Base-by-base conservation (phyloP, 2,888 invertebrate species). In the Craniophora ligustri region DNA sequence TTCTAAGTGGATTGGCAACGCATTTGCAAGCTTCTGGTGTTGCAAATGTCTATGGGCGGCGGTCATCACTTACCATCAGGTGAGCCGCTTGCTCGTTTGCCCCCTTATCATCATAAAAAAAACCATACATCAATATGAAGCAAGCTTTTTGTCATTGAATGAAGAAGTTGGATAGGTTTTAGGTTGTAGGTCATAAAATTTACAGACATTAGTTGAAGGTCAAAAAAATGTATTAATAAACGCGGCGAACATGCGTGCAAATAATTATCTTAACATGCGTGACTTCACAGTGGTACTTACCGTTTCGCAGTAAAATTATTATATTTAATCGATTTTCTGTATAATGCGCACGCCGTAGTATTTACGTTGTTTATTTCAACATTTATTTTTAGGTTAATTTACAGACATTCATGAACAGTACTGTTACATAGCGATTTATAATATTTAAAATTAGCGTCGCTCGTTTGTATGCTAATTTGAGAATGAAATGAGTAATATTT, bases 301-400 rank as follows among this genome's bases (percentile, higher is more conserved):
- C 30, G 32, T 65, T 58, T 42, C 41, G 38, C 30, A 58, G 30
- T 30, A 38, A n/a, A 26, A 42, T 45, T 36, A 49, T 42, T 16
- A 28, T 36, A 49, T 44, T 48, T 23, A 60, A 63, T 60, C 61
- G 44, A 63, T 60, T 66, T 60, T 53, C 47, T 60, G 39, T 44
- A 6, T 41, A 59, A 44, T 35, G n/a, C 1, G 18, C 8, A 42
- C 26, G 15, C 40, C 13, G 19, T 35, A 21, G 21, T 38, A 31
- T 34, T 36, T 19, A 46, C n/a, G 18, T 36, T 6, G 35, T 62
- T 36, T 6, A 32, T 62, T 66, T 13, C 67, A 14, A 41, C 61
- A 63, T 15, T 42, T 15, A 39, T 35, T 59, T 59, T 41, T 34
- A 38, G 42, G 66, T 51, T 44, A 66, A 66, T 42, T 47, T 8